These are phyloP conservation scores for Tholera decimalis DNA, from an alignment of 2,888 invertebrate species.

Conservation along the genomic window DNA sequence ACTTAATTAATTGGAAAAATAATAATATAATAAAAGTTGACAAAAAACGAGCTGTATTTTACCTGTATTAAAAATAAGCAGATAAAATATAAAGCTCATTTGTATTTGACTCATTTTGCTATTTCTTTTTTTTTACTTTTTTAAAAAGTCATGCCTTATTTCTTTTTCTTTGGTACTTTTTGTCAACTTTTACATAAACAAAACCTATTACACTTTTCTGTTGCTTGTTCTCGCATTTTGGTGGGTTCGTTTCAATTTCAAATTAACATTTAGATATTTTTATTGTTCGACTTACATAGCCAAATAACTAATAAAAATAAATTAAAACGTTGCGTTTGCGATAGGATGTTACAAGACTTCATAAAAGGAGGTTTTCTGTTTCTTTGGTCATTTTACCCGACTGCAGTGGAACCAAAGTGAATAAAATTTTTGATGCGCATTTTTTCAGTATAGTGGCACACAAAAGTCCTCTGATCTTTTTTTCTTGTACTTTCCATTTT, in stretches of 20 bases:
- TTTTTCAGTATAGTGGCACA: conserved; percentile 19
- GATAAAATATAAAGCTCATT: neutral
- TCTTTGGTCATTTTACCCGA: conserved; percentile 4
- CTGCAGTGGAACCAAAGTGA: conserved; percentile 7
- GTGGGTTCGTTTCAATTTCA: conserved; percentile 39
- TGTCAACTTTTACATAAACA: conserved; percentile 60
- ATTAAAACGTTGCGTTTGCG: neutral
- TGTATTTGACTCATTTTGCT: conserved; percentile 33
- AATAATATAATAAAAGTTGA: conserved; percentile 58
- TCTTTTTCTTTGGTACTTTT: conserved; percentile 31
- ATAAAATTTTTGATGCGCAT: neutral
- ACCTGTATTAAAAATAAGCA: conserved; percentile 11
- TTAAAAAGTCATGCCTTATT: conserved; percentile 22
- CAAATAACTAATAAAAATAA: neutral
- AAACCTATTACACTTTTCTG: conserved; percentile 61
- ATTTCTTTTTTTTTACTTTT: conserved; percentile 37
- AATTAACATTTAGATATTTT: neutral
- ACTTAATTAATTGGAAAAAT: conserved; percentile 64
- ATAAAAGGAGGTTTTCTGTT: neutral
- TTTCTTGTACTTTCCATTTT: conserved; percentile 13
- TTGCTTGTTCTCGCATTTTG: conserved; percentile 29
- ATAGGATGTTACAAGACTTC: conserved; percentile 18
- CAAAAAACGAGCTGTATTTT: conserved; percentile 50
- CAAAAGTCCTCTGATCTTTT: conserved; percentile 4
- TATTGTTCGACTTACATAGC: conserved; percentile 3